phyloP scores from a whole-genome alignment of 92 coral and sea anemone genomes.

The Isaurus tuberculatus region DNA sequence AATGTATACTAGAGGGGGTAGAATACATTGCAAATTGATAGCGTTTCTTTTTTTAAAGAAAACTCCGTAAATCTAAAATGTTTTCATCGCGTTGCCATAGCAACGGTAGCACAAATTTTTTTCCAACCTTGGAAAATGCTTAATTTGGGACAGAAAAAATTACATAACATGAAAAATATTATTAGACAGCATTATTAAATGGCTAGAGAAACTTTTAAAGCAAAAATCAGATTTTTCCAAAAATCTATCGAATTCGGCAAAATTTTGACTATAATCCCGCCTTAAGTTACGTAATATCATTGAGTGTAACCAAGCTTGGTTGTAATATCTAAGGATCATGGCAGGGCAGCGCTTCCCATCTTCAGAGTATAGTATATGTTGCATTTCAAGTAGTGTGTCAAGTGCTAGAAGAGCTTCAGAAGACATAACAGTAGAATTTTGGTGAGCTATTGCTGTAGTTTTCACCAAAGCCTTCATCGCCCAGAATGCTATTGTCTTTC shows the following conservation, averaged over 20 bases:
- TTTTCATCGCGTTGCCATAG: not conserved
- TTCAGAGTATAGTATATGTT: too few species aligned
- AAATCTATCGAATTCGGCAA: not conserved
- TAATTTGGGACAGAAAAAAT: not conserved
- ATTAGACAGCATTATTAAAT: not conserved
- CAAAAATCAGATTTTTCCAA: not conserved
- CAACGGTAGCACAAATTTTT: not conserved
- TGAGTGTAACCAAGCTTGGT: too few species aligned
- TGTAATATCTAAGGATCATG: too few species aligned
- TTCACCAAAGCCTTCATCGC: too few species aligned
- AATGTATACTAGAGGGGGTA: not conserved
- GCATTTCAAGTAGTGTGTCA: too few species aligned
- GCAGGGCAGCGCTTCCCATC: too few species aligned
- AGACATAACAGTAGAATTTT: too few species aligned
- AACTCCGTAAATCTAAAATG: not conserved
- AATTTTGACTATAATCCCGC: not conserved
- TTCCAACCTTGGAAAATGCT: not conserved
- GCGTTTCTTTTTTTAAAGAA: not conserved
- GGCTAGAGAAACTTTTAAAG: not conserved
- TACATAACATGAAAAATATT: not conserved
- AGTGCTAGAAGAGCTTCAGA: too few species aligned
- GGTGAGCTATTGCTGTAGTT: too few species aligned
- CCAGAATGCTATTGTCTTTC: too few species aligned
- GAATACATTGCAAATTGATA: not conserved
- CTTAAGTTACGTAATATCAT: too few species aligned